Base-by-base conservation (phyloP, 2,797 vertebrate species). In the Galaxias olidus region DNA sequence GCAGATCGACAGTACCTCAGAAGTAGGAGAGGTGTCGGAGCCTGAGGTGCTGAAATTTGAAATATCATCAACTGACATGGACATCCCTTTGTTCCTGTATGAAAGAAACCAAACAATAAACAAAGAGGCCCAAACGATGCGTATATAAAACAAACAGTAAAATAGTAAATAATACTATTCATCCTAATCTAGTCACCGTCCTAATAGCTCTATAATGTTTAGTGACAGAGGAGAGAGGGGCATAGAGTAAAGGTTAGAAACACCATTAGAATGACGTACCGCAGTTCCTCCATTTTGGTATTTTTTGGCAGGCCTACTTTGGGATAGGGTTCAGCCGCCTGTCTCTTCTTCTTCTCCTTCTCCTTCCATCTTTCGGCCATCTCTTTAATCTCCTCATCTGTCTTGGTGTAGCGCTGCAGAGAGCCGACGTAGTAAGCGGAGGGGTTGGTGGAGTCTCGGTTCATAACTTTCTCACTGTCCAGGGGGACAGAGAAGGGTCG, bases 361-460 rank as follows among this genome's bases (percentile, higher is more conserved):
- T 91, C 96, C 53, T 88, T 93, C 96, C 96, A 98, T 20, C 75
- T 88, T 73, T 94, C 92, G 0, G 88, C 92, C 44, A 94, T 96
- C 10, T 84, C 86, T 74, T 88, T 94, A 0, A 95, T 83, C 53
- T 76, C 89, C 18, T 61, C 30, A 6, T 30, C 85, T 0, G 74
- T 55, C 18, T 93, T 93, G 1, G 69, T 82, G 74, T 94, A 93
- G 69, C 94, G 93, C 72, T 96, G 95, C 19, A 90, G 83, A 4
- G 87, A 55, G 43, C 83, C 71, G 0, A 84, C 80, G 69, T 14
- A n/a, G 0, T 86, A 89, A 0, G 40, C 77, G 0, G 40, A 77
- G 13, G 67, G 63, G 61, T 79, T 81, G 42, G 44, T 20, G 1
- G 86, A 63, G 1, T 1, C 40, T 0, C 52, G 13, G 0, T 14